phyloP scores from a whole-genome alignment of 2,113 vertebrate genomes.

The Chloropsis hardwickii region DNA sequence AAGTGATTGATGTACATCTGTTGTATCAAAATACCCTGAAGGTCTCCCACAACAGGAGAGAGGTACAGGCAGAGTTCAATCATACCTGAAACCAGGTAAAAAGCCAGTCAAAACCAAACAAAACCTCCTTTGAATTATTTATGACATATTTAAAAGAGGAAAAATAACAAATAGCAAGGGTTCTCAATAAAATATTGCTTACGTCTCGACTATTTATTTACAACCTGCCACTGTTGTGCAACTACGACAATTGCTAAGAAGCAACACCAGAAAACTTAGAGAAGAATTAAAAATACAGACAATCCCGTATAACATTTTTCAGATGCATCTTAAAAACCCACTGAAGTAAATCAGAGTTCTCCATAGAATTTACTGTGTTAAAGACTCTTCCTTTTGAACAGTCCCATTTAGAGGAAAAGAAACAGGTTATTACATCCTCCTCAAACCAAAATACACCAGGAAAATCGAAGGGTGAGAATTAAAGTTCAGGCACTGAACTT shows the following conservation, averaged over 20 bases:
- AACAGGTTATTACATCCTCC: not conserved
- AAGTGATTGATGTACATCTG: not conserved
- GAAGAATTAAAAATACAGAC: not conserved
- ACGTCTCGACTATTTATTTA: not conserved
- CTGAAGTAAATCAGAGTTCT: not conserved
- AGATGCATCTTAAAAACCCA: not conserved
- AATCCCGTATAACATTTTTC: not conserved
- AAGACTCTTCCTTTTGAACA: not conserved
- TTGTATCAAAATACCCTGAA: not conserved
- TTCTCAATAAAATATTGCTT: not conserved
- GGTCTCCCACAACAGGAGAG: not conserved
- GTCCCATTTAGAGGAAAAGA: not conserved
- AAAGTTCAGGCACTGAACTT: not conserved
- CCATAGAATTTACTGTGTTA: not conserved
- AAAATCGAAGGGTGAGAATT: not conserved
- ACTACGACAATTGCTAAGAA: not conserved
- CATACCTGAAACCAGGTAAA: not conserved
- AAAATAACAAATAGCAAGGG: not conserved
- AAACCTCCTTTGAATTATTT: not conserved
- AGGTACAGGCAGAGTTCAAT: not conserved
- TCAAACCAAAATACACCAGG: not conserved
- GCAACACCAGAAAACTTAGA: not conserved
- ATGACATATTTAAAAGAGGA: not conserved
- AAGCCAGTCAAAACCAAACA: not conserved
- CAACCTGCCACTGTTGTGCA: not conserved